Percentiles rank a stretch among this genome's conserved stretches.
Evolutionary conservation across 2,888 invertebrate genomes (phyloP).

Genomic region (Crepidodera aurea): DNA sequence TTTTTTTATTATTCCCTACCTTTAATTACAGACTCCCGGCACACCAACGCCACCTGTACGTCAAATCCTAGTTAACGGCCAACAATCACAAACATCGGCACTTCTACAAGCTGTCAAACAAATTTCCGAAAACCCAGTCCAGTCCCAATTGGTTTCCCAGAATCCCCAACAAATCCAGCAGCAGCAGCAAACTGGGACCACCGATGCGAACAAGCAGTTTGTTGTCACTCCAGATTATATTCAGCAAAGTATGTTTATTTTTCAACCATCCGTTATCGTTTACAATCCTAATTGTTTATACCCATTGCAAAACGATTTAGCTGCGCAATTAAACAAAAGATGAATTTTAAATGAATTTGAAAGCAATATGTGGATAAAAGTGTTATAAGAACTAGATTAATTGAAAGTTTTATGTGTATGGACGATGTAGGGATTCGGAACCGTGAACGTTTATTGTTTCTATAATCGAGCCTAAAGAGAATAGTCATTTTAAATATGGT

Average conservation of each 20-base stretch:
- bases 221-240: conserved; percentile 92
- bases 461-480: no score
- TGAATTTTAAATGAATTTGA: conserved; percentile 28
- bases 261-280: conserved; percentile 61
- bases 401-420: neutral
- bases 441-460: neutral
- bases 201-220: conserved; percentile 69
- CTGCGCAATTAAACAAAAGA: conserved; percentile 46
- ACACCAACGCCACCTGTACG: conserved; percentile 44
- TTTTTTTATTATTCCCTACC: neutral
- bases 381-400: conserved; percentile 1
- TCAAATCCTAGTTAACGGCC: conserved; percentile 59
- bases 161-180: conserved; percentile 32
- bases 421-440: neutral
- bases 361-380: conserved; percentile 8
- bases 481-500: no score
- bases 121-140: conserved; percentile 48
- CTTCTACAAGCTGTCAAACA: conserved; percentile 57
- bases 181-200: conserved; percentile 18
- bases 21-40: conserved; percentile 23
- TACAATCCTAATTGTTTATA: conserved; percentile 61
- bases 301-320: conserved; percentile 62
- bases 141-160: conserved; percentile 20
- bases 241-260: conserved; percentile 83
- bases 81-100: conserved; percentile 57